Conservation (phyloP, 2,113 vertebrate species). For the Gambusia affinis region DNA sequence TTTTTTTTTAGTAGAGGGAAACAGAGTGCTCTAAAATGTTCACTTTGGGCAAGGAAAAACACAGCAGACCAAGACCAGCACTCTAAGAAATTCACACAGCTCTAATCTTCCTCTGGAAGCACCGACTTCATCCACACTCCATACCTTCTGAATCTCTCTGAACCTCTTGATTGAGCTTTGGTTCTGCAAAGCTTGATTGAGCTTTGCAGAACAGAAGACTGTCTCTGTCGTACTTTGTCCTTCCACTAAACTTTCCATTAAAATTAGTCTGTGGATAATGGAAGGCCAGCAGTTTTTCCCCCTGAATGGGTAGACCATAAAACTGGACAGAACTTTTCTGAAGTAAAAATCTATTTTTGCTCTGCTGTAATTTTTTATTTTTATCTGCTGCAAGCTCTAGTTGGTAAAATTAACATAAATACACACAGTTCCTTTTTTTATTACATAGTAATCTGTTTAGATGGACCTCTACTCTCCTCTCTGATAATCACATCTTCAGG, state of each 20-base stretch:
- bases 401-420: neutral
- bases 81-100: neutral
- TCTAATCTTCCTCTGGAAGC: neutral
- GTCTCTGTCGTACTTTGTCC: neutral
- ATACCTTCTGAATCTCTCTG: neutral
- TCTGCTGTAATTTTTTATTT: no score
- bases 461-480: neutral
- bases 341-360: neutral
- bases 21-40: neutral
- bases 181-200: no score
- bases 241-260: neutral
- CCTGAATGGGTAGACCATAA: neutral
- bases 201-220: no score
- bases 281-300: no score
- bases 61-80: neutral
- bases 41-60: neutral
- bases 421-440: neutral
- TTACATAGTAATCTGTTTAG: neutral
- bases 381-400: neutral
- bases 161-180: no score
- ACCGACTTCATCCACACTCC: neutral
- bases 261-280: neutral
- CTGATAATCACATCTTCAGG: neutral
- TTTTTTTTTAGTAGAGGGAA: neutral
- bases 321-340: neutral